phyloP scores from a whole-genome alignment of 2,113 vertebrate species.

The Syngnathus scovelli region DNA sequence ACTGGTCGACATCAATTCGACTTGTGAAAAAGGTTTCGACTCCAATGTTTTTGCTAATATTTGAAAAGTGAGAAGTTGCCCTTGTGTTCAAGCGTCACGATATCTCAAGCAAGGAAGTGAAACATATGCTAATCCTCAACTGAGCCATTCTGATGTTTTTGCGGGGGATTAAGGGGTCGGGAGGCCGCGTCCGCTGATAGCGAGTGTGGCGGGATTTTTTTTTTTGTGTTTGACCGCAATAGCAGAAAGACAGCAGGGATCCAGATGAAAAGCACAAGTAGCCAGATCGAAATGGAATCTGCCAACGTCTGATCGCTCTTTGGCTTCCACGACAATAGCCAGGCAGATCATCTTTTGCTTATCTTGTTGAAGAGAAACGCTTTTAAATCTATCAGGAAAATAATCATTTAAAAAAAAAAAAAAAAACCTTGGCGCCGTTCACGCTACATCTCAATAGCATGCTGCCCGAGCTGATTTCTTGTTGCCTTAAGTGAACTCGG shows the following conservation, averaged over 20 bases:
- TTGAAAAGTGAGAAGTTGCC: slow-evolving; percentile 19
- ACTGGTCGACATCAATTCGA: background rate
- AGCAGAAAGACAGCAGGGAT: slow-evolving; percentile 52
- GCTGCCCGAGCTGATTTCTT: background rate
- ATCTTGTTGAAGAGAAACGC: background rate
- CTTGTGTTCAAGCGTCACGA: slow-evolving; percentile 41
- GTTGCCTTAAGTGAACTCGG: background rate
- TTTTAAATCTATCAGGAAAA: background rate
- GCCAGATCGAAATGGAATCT: slow-evolving; percentile 42
- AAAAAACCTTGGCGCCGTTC: background rate
- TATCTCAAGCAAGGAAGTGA: slow-evolving; percentile 44
- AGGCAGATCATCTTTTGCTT: slow-evolving; percentile 9
- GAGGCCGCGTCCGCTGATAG: slow-evolving; percentile 36
- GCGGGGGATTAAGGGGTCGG: slow-evolving; percentile 45
- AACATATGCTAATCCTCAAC: slow-evolving; percentile 61
- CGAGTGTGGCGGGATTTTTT: slow-evolving; percentile 22
- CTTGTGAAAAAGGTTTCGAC: background rate
- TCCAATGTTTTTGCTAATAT: background rate
- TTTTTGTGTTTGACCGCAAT: slow-evolving; percentile 49
- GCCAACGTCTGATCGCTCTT: slow-evolving; percentile 50
- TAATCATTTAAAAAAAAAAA: background rate
- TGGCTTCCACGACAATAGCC: slow-evolving; percentile 16
- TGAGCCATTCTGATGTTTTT: slow-evolving; percentile 37
- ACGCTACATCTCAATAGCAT: background rate
- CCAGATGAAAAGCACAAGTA: slow-evolving; percentile 55